Conservation (phyloP, 2,113 vertebrate species). For the Tylochromis polylepis region DNA sequence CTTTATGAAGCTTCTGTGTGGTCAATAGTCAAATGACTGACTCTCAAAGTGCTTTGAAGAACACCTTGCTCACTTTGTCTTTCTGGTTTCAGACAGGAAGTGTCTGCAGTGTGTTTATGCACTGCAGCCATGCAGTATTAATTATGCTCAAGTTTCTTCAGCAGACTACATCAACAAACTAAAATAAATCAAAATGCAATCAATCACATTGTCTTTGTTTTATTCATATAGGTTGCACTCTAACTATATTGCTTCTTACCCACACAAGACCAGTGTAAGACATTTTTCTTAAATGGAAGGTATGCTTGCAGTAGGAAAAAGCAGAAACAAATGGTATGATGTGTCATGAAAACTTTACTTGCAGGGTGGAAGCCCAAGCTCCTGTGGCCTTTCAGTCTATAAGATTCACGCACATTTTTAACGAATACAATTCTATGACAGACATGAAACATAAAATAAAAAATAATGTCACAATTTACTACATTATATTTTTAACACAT, state of each 20-base stretch:
- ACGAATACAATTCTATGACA: not conserved
- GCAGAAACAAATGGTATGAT: no score
- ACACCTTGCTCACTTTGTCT: not conserved
- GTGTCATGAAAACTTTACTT: no score
- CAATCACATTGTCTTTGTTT: not conserved
- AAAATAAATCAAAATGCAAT: not conserved
- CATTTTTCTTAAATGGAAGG: not conserved
- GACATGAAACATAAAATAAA: not conserved
- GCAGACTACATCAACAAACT: not conserved
- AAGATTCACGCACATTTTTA: not conserved
- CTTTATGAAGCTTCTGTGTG: not conserved
- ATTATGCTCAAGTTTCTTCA: not conserved
- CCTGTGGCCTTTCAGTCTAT: not conserved
- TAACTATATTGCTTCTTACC: fast-evolving
- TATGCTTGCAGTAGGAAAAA: no score
- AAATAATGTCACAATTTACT: not conserved
- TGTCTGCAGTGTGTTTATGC: not conserved
- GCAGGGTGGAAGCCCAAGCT: not conserved
- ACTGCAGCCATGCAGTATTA: not conserved
- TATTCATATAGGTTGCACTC: not conserved
- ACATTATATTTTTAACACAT: no score
- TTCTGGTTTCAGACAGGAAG: not conserved
- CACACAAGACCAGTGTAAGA: not conserved
- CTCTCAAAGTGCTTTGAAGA: not conserved
- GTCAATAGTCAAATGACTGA: not conserved